Evolutionary conservation across 1,140 invertebrate genomes (phyloP).

Genomic region (Stenopsyche tienmushanensis): DNA sequence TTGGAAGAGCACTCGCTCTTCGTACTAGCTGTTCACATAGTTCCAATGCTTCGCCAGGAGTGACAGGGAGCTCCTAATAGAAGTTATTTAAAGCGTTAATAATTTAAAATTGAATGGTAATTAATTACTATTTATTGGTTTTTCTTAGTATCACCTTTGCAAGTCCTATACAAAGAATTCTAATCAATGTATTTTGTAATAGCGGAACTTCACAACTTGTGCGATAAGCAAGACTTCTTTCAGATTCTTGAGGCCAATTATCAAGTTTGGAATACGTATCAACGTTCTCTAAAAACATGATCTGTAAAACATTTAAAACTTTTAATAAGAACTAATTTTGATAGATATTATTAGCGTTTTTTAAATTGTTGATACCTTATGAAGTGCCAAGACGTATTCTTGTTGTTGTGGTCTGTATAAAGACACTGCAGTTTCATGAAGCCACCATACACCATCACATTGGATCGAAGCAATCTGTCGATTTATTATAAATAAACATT

Average conservation of each 20-base stretch:
- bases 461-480: constrained; percentile 61
- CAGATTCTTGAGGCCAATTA: constrained; percentile 91
- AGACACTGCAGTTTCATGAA: constrained; percentile 76
- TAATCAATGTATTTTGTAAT: constrained; percentile 77
- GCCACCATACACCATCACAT: constrained; percentile 79
- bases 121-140: too few species aligned
- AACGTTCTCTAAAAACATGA: constrained; percentile 79
- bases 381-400: constrained; percentile 78
- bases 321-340: not conserved
- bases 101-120: too few species aligned
- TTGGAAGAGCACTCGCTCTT: constrained; percentile 74
- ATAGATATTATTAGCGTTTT: not conserved
- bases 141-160: constrained; percentile 60
- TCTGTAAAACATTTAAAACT: constrained; percentile 42
- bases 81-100: too few species aligned
- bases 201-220: constrained; percentile 86
- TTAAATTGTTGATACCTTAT: constrained; percentile 61
- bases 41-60: constrained; percentile 80
- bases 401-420: constrained; percentile 70
- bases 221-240: constrained; percentile 75
- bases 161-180: constrained; percentile 79
- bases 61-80: constrained; percentile 75
- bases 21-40: constrained; percentile 82
- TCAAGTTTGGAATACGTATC: constrained; percentile 91
- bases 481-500: constrained; percentile 14